Evolutionary conservation across 2,797 vertebrate genomes (phyloP).

Genomic region (Rhadinocentrus ornatus): DNA sequence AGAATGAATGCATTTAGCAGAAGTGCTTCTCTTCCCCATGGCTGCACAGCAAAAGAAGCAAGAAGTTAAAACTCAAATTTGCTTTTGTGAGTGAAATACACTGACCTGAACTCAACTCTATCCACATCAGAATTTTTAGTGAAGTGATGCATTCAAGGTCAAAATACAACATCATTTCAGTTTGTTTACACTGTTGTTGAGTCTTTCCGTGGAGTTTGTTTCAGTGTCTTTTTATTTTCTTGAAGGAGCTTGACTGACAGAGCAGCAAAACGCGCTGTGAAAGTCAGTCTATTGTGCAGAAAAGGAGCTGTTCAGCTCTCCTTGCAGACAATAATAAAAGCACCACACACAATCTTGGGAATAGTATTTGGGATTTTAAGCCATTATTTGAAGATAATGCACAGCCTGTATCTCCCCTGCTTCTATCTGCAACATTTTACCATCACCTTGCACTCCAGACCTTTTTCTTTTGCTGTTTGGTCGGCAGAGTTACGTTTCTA

Average conservation of each 20-base stretch:
- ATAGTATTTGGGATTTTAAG: conserved; percentile 43
- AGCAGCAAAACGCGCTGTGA: conserved; percentile 47
- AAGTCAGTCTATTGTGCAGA: conserved; percentile 38
- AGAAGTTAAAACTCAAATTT: conserved; percentile 1
- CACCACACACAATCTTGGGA: conserved; percentile 8
- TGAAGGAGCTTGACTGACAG: conserved; percentile 25
- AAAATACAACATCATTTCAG: neutral
- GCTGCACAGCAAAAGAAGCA: conserved; percentile 11
- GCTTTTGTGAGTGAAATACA: conserved; percentile 36
- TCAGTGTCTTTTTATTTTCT: conserved; percentile 21
- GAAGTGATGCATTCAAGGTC: neutral
- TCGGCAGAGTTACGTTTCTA: conserved; percentile 47
- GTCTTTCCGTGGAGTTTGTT: conserved; percentile 10
- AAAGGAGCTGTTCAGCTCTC: conserved; percentile 38
- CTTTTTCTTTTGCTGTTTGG: conserved; percentile 20
- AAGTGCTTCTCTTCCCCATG: conserved; percentile 37
- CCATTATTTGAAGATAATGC: conserved; percentile 35
- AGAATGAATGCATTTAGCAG: conserved; percentile 33
- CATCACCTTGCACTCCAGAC: neutral
- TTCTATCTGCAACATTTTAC: conserved; percentile 17
- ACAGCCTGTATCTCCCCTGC: neutral
- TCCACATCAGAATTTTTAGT: neutral
- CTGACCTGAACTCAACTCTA: conserved; percentile 30
- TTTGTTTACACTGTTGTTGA: neutral
- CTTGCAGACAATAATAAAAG: conserved; percentile 46